Conservation (phyloP, 92 coral and sea anemone genomes). For the Galaxea fascicularis region DNA sequence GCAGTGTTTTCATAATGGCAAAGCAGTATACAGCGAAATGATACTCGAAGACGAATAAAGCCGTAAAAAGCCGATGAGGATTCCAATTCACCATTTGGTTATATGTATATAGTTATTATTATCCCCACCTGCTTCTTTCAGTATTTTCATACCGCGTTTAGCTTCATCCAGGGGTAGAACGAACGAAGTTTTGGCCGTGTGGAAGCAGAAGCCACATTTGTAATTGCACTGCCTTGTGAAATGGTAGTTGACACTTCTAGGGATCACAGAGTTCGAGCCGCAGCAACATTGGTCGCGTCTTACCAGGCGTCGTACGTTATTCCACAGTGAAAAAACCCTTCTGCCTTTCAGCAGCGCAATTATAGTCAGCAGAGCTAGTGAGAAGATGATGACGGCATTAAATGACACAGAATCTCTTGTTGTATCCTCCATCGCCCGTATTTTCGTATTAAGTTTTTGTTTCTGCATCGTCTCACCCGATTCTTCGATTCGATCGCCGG, state of each 20-base stretch:
- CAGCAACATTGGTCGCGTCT: no score
- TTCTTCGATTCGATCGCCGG: background rate
- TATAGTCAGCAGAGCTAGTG: background rate
- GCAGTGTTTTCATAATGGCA: no score
- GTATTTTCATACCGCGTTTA: conserved; percentile 73
- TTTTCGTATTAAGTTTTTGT: background rate
- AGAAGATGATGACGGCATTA: background rate
- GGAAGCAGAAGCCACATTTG: conserved; percentile 89
- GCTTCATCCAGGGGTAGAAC: conserved; percentile 82
- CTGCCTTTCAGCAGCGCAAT: background rate
- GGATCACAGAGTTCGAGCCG: conserved; percentile 27
- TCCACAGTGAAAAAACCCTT: background rate
- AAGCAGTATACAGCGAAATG: no score
- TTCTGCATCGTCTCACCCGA: background rate
- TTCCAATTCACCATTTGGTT: no score
- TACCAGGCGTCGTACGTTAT: no score
- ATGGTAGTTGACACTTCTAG: conserved; percentile 84
- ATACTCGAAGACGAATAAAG: no score
- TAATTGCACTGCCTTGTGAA: conserved; percentile 89
- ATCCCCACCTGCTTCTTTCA: conserved; percentile 70
- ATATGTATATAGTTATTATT: background rate
- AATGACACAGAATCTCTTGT: background rate
- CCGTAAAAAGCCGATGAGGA: no score
- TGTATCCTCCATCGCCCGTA: conserved; percentile 1
- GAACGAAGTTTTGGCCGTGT: conserved; percentile 87